Conservation (phyloP, 2,888 invertebrate genomes). For the Helleia helle region DNA sequence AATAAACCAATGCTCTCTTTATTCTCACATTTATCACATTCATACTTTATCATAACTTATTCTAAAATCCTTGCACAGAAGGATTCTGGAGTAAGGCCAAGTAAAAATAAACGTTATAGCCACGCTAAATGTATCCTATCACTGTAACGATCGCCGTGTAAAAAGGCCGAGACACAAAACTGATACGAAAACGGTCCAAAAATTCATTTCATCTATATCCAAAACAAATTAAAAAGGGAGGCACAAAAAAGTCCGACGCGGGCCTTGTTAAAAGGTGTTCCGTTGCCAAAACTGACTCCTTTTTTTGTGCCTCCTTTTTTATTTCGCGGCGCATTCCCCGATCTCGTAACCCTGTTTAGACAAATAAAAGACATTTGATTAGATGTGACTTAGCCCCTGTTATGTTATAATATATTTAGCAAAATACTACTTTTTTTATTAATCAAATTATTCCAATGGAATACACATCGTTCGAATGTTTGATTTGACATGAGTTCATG, state of each 20-base stretch:
- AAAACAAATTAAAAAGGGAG: conserved; percentile 13
- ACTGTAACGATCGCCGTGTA: neutral
- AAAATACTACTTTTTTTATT: too few relatives aligned
- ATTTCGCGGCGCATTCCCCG: conserved; percentile 24
- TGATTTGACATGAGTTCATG: too few relatives aligned
- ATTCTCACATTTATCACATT: too few relatives aligned
- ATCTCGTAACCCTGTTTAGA: conserved; percentile 25
- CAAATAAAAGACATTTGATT: conserved; percentile 20
- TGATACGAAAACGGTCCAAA: conserved; percentile 7
- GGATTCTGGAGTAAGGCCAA: too few relatives aligned
- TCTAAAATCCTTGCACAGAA: too few relatives aligned
- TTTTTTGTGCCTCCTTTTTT: conserved; percentile 23
- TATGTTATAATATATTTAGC: too few relatives aligned
- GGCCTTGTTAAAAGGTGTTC: conserved; percentile 30
- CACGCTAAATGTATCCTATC: too few relatives aligned
- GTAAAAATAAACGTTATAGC: too few relatives aligned
- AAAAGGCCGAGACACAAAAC: conserved; percentile 1
- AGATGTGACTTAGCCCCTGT: conserved; percentile 7
- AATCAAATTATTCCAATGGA: too few relatives aligned
- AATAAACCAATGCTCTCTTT: too few relatives aligned
- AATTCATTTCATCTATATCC: conserved; percentile 10
- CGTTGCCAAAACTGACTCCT: conserved; percentile 24
- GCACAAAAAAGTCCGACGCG: conserved; percentile 10
- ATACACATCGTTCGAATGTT: too few relatives aligned
- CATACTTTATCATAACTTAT: too few relatives aligned